Base-by-base conservation (phyloP, 2,888 invertebrate genomes). In the Cosmia pyralina region DNA sequence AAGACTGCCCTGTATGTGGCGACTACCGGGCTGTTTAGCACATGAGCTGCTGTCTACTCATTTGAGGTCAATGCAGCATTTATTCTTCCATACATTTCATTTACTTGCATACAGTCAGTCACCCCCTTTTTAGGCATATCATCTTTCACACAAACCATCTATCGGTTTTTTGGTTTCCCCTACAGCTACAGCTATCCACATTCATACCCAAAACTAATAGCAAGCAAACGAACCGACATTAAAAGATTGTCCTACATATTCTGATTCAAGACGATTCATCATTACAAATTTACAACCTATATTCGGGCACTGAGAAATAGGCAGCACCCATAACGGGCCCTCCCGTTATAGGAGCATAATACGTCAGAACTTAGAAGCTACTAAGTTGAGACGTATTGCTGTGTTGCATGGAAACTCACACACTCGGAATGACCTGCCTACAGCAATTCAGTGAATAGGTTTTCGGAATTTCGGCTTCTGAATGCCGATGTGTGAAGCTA, bases 241-340 rank as follows among this genome's bases (percentile, higher is more conserved):
- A 48, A 22, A 48, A 13, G 41, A 34, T 48, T 57, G n/a, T 48
- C 63, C 41, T 44, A 60, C 19, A 50, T 64, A 46, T 52, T 60
- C 1, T 13, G 0, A 59, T 46, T 50, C 3, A 77, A 41, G 19
- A 50, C 13, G 11, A 34, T 66, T 66, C 53, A 69, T 59, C 28
- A 76, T 53, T 44, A 64, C n/a, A n/a, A n/a, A n/a, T n/a, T n/a
- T n/a, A n/a, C 11, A 52, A 38, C 15, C 58, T 74, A 28, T 38
- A 63, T 41, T 66, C 17, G 46, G 46, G 34, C 50, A 38, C 28
- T 19, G 13, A 59, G 19, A 52, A 58, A 38, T 52, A 57, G 22
- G 7, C 22, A 46, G n/a, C 38, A 69, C 7, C 52, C 46, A 44
- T 34, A 58, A 59, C 6, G 28, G 19, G 53, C 44, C 44, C 13